phyloP scores from a whole-genome alignment of 2,797 vertebrate genomes.

The Vultur gryphus region DNA sequence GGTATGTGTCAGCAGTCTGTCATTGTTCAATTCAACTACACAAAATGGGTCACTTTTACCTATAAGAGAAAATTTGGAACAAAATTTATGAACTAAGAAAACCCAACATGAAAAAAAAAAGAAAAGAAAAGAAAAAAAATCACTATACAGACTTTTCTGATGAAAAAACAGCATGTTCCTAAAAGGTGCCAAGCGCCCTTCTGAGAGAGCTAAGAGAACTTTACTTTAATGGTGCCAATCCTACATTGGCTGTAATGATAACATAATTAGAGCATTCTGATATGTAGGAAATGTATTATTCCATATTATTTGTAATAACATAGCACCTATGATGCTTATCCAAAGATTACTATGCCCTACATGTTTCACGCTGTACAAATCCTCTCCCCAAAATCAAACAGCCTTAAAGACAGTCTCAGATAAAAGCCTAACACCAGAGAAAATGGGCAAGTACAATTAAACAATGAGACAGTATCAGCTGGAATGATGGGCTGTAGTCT shows the following conservation, averaged over 20 bases:
- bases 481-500: background rate
- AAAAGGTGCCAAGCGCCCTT: background rate
- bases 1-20: slow-evolving; percentile 93
- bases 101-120: background rate
- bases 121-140: background rate
- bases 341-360: background rate
- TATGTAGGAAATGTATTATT: slow-evolving; percentile 3
- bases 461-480: background rate
- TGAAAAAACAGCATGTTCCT: background rate
- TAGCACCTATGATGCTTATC: background rate
- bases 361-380: background rate
- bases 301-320: background rate
- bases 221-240: background rate
- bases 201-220: background rate
- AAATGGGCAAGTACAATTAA: slow-evolving; percentile 17
- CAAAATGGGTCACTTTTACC: slow-evolving; percentile 99
- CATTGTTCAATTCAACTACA: slow-evolving; percentile 96
- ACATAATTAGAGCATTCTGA: background rate
- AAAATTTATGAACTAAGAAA: background rate
- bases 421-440: background rate
- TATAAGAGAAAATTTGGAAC: slow-evolving; percentile 56
- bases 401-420: background rate
- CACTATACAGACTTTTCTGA: background rate
- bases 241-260: background rate
- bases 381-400: background rate